A percentile compares a stretch with the other conserved stretches of the same genome.
phyloP scores from a whole-genome alignment of 2,888 invertebrate genomes.

The Heliothis peltigera region DNA sequence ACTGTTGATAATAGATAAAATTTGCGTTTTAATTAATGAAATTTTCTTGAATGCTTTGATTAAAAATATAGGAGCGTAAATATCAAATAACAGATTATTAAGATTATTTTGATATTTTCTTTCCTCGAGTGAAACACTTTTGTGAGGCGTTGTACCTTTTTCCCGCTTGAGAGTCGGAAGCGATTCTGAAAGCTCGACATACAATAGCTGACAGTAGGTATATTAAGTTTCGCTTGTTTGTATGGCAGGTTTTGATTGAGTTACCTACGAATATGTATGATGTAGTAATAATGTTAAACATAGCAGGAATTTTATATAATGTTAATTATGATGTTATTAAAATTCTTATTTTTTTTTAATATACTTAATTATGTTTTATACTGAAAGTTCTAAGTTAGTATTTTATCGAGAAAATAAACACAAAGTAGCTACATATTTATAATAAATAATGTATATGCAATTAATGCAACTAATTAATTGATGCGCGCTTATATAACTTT shows the following conservation, averaged over 20 bases:
- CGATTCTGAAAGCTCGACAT: conserved; percentile 68
- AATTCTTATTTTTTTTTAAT: too few species aligned
- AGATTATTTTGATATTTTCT: conserved; percentile 11
- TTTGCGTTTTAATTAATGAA: neutral
- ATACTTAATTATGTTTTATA: too few species aligned
- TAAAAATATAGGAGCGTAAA: neutral
- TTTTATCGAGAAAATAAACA: too few species aligned
- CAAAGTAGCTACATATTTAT: too few species aligned
- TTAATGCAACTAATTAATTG: too few species aligned
- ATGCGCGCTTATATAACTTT: too few species aligned
- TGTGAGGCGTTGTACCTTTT: conserved; percentile 44
- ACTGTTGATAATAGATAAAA: conserved; percentile 20
- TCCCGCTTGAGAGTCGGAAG: conserved; percentile 61
- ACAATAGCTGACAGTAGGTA: conserved; percentile 63
- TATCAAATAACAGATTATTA: neutral
- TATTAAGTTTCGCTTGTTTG: conserved; percentile 71
- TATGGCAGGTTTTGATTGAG: conserved; percentile 52
- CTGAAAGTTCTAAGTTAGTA: too few species aligned
- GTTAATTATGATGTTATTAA: too few species aligned
- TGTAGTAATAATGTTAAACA: too few species aligned
- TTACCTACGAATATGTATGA: conserved; percentile 35
- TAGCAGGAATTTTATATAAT: too few species aligned
- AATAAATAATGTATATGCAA: too few species aligned
- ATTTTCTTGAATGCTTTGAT: neutral
- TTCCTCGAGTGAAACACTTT: conserved; percentile 26